Conservation (phyloP, 2,113 vertebrate genomes). For the Eolophus roseicapilla region DNA sequence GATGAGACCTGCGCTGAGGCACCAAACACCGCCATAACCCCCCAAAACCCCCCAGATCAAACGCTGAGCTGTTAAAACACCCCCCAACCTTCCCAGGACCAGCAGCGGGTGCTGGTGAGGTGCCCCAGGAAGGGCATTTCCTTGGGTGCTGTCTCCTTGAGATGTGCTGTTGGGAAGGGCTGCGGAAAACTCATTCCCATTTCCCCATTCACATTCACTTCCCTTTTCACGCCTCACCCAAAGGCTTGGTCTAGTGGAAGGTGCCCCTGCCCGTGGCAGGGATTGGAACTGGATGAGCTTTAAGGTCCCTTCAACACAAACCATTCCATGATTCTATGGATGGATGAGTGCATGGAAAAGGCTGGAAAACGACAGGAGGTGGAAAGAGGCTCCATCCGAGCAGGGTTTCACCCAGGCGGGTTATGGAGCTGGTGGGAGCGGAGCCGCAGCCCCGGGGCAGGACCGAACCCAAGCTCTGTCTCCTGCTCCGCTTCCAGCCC, state of each 20-base stretch:
- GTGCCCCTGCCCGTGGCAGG: neutral
- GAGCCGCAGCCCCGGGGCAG: neutral
- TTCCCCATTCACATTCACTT: neutral
- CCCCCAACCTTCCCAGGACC: neutral
- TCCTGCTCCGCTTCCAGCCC: too few relatives aligned
- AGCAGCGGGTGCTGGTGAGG: fast-evolving
- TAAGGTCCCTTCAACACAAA: neutral
- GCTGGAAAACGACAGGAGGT: neutral
- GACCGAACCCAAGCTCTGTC: neutral
- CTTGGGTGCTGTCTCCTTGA: neutral
- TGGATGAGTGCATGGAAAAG: neutral
- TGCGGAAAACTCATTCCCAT: neutral
- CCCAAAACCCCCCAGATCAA: neutral
- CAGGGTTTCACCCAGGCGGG: neutral
- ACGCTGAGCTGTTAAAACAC: neutral
- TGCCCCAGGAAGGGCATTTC: neutral
- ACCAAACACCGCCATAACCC: neutral
- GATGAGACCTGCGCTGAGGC: fast-evolving
- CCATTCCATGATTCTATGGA: too few relatives aligned
- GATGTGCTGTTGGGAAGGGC: neutral
- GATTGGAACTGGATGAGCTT: neutral
- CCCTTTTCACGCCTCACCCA: neutral
- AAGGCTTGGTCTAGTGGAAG: neutral
- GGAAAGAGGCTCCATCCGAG: too few relatives aligned
- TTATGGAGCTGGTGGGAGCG: neutral